These are phyloP conservation scores for Cirrhinus molitorella DNA, from an alignment of 2,797 vertebrate genomes.

Conservation along the genomic window DNA sequence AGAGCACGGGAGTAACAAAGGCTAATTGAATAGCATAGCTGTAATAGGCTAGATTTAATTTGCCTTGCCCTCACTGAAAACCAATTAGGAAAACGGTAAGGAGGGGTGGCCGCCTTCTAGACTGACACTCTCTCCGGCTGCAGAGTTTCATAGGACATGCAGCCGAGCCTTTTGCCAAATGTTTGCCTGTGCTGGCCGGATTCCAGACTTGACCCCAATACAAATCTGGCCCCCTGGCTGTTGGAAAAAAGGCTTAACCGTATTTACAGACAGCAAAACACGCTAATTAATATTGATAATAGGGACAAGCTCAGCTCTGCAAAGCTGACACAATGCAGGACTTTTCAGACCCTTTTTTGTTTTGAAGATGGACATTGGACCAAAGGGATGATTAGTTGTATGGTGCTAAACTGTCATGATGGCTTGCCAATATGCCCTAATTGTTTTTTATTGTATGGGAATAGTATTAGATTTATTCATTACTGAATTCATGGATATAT, in stretches of 20 bases:
- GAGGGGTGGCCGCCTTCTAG: slow-evolving; percentile 64
- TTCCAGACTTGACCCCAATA: slow-evolving; percentile 42
- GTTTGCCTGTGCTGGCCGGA: slow-evolving; percentile 41
- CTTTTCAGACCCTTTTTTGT: slow-evolving; percentile 43
- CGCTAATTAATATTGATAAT: slow-evolving; percentile 49
- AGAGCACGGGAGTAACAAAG: slow-evolving; percentile 65
- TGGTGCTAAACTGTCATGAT: slow-evolving; percentile 19
- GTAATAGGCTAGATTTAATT: slow-evolving; percentile 78
- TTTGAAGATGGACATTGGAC: slow-evolving; percentile 27
- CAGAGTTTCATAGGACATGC: slow-evolving; percentile 55
- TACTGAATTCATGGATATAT: not conserved
- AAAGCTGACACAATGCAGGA: slow-evolving; percentile 34
- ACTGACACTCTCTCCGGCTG: slow-evolving; percentile 61
- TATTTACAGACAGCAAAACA: slow-evolving; percentile 59
- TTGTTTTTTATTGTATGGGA: not conserved
- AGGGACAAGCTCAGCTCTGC: slow-evolving; percentile 10
- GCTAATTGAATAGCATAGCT: slow-evolving; percentile 76
- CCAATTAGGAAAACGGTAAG: slow-evolving; percentile 71
- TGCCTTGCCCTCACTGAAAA: slow-evolving; percentile 72
- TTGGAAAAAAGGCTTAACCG: slow-evolving; percentile 34
- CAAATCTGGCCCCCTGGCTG: slow-evolving; percentile 43
- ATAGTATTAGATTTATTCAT: not conserved
- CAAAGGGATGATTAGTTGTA: not conserved
- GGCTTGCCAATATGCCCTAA: slow-evolving; percentile 18
- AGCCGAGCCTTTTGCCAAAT: not conserved